phyloP scores from a whole-genome alignment of 2,797 vertebrate genomes.

The Potorous gilbertii region DNA sequence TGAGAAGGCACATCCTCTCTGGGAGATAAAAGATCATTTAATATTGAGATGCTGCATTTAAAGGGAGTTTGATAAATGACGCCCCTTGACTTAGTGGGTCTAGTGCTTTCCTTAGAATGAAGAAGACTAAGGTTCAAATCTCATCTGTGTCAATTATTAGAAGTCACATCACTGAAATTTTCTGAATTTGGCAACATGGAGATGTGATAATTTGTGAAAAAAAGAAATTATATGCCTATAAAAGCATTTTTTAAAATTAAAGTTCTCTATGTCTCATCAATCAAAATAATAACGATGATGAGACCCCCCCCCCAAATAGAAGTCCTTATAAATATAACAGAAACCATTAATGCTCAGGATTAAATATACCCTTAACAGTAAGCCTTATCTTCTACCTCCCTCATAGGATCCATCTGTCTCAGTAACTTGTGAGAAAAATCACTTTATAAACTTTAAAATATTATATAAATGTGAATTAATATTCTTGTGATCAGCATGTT shows the following conservation, averaged over 20 bases:
- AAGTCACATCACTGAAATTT: background rate
- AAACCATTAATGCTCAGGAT: background rate
- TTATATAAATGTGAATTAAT: background rate
- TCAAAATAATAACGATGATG: background rate
- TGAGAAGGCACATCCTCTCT: background rate
- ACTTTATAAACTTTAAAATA: background rate
- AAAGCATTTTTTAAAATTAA: background rate
- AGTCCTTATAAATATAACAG: background rate
- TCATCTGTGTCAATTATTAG: background rate
- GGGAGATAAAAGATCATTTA: background rate
- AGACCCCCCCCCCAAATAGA: background rate
- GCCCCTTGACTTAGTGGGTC: background rate
- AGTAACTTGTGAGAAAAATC: background rate
- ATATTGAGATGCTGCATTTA: background rate
- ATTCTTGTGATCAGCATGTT: background rate
- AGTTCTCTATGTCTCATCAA: background rate
- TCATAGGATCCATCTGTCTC: background rate
- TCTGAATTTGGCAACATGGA: background rate
- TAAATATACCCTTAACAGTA: background rate
- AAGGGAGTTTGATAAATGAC: background rate
- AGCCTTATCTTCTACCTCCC: background rate
- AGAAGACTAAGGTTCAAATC: background rate
- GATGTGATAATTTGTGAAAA: background rate
- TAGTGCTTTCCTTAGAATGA: background rate
- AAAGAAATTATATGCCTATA: background rate